These are phyloP conservation scores for Dasysyrphus albostriatus DNA, from an alignment of 2,888 invertebrate species.

Conservation along the genomic window DNA sequence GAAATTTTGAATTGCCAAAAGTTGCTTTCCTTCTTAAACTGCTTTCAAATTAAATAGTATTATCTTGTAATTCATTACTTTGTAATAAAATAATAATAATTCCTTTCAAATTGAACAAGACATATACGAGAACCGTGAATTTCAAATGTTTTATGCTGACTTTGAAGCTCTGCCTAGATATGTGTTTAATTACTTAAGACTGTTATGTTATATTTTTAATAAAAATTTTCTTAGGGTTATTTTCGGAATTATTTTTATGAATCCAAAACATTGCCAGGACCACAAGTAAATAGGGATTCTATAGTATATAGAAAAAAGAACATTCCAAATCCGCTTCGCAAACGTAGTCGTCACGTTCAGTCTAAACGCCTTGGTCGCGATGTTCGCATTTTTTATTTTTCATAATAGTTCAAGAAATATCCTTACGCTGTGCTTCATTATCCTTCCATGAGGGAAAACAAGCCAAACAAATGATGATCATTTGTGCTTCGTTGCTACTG, in stretches of 20 bases:
- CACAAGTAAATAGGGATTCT: neutral
- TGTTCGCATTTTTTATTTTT: constrained; percentile 3
- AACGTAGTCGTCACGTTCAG: constrained; percentile 57
- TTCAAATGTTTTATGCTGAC: neutral
- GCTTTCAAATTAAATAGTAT: no score
- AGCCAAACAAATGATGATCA: constrained; percentile 73
- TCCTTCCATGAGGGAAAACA: constrained; percentile 71
- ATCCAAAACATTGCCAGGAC: neutral
- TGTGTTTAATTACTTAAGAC: no score
- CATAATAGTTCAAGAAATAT: constrained; percentile 23
- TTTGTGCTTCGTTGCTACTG: constrained; percentile 61
- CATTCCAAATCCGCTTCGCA: constrained; percentile 25
- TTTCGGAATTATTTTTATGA: neutral
- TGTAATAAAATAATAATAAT: no score
- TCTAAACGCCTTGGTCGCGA: constrained; percentile 64
- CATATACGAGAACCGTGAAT: neutral
- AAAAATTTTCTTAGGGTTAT: no score
- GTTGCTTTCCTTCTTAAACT: no score
- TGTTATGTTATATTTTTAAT: no score
- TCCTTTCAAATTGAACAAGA: neutral
- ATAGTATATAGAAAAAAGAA: neutral
- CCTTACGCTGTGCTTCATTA: constrained; percentile 68
- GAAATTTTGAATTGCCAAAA: no score
- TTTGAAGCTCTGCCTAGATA: no score
- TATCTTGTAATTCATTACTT: no score